Evolutionary conservation across 2,113 vertebrate genomes (phyloP).

Genomic region (Microtus ochrogaster): DNA sequence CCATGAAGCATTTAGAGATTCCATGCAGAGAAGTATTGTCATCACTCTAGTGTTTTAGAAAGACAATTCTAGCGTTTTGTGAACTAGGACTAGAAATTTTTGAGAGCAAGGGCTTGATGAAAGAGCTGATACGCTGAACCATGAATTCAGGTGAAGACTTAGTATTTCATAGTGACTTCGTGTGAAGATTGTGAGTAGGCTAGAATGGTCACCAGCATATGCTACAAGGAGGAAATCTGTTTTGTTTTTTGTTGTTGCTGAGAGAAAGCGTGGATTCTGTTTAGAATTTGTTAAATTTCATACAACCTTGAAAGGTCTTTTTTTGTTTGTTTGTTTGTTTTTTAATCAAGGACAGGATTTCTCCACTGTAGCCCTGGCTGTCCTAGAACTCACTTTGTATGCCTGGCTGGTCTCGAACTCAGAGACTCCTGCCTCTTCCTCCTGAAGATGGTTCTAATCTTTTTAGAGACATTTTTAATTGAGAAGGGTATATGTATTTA

Average conservation of each 20-base stretch:
- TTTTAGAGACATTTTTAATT: constrained; percentile 14
- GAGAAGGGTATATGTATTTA: not conserved
- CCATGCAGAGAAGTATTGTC: not conserved
- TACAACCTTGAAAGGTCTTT: not conserved
- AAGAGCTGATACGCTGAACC: not conserved
- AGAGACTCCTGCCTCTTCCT: not conserved
- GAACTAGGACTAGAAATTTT: not conserved
- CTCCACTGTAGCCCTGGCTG: not conserved
- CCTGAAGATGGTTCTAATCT: not conserved
- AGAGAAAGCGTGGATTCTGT: not conserved
- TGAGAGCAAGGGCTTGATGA: not conserved
- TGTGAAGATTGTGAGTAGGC: not conserved
- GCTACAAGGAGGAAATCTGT: not conserved
- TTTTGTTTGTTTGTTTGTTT: not conserved
- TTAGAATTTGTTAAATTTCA: constrained; percentile 31
- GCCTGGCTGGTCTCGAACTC: not conserved
- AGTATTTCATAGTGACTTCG: not conserved
- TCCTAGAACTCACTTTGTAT: too few relatives aligned
- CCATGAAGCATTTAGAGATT: not conserved
- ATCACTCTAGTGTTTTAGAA: constrained; percentile 7
- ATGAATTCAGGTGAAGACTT: not conserved
- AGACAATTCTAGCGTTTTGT: not conserved
- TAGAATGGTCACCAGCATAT: not conserved
- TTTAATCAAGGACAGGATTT: not conserved
- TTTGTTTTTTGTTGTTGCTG: not conserved